These are phyloP conservation scores for Dermolepida albohirtum DNA, from an alignment of 2,888 invertebrate species.

Conservation along the genomic window DNA sequence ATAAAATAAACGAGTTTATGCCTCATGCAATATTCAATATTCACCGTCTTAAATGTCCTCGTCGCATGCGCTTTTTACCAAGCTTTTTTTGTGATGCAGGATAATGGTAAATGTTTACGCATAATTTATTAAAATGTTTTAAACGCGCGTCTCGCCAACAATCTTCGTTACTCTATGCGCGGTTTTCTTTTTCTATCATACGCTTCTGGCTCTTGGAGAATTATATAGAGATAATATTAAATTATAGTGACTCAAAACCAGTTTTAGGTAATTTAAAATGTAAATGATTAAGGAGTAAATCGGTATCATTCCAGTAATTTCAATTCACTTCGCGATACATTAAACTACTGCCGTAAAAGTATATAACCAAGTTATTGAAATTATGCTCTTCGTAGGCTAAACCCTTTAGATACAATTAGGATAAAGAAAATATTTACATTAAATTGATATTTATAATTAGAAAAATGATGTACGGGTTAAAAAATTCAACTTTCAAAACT, in stretches of 20 bases:
- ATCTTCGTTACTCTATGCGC: neutral
- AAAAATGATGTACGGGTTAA: too few species aligned
- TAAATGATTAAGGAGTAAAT: slow-evolving; percentile 17
- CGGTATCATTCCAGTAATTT: neutral
- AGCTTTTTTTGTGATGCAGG: slow-evolving; percentile 2
- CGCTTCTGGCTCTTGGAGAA: slow-evolving; percentile 3
- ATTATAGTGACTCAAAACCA: slow-evolving; percentile 28
- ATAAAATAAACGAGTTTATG: slow-evolving; percentile 21
- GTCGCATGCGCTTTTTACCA: slow-evolving; percentile 17
- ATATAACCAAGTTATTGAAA: too few species aligned
- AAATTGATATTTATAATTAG: too few species aligned
- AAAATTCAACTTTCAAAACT: too few species aligned
- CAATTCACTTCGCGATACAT: neutral
- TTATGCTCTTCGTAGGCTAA: too few species aligned
- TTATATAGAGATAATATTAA: slow-evolving; percentile 19
- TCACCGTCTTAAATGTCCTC: slow-evolving; percentile 26
- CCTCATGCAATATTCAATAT: slow-evolving; percentile 33
- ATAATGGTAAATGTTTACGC: slow-evolving; percentile 24
- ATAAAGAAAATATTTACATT: too few species aligned
- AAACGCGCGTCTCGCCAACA: neutral
- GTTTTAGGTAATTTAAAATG: slow-evolving; percentile 24
- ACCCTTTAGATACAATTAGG: too few species aligned
- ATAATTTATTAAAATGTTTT: slow-evolving; percentile 25
- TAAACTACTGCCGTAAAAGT: too few species aligned
- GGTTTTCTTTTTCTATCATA: neutral